phyloP scores from a whole-genome alignment of 2,888 invertebrate genomes.

The Drosophila yooni region DNA sequence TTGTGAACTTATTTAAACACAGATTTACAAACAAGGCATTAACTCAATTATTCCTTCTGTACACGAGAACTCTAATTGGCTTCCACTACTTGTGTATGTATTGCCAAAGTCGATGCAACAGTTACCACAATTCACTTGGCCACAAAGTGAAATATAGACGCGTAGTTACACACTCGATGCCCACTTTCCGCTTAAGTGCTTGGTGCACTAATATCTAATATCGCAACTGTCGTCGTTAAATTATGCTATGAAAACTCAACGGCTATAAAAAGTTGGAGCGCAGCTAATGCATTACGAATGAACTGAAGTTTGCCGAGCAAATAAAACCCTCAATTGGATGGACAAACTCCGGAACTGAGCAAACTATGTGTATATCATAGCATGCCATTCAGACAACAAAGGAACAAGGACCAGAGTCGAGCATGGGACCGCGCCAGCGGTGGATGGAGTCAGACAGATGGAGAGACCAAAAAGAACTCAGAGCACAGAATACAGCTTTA shows the following conservation, averaged over 20 bases:
- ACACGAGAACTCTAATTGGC: neutral
- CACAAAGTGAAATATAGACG: neutral
- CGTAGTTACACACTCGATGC: conserved; percentile 2
- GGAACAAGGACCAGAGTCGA: conserved; percentile 36
- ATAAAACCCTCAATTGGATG: conserved; percentile 36
- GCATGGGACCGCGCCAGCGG: conserved; percentile 50
- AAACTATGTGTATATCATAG: conserved; percentile 56
- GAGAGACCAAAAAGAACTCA: conserved; percentile 10
- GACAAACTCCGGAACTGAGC: conserved; percentile 11
- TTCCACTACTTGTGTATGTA: neutral
- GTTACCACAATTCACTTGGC: neutral
- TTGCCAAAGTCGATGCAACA: neutral
- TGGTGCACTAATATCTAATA: conserved; percentile 31
- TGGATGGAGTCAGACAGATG: conserved; percentile 58
- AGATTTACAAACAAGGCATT: neutral
- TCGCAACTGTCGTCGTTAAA: conserved; percentile 14
- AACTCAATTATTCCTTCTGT: neutral
- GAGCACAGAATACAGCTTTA: conserved; percentile 43
- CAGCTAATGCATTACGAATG: conserved; percentile 66
- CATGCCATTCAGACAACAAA: conserved; percentile 73
- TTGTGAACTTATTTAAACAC: neutral
- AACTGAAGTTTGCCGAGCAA: conserved; percentile 52
- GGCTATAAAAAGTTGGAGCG: conserved; percentile 14
- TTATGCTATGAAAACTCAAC: conserved; percentile 10
- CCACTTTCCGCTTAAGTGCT: neutral